phyloP scores from a whole-genome alignment of 2,888 invertebrate genomes.

The Ptilodon capucinus region DNA sequence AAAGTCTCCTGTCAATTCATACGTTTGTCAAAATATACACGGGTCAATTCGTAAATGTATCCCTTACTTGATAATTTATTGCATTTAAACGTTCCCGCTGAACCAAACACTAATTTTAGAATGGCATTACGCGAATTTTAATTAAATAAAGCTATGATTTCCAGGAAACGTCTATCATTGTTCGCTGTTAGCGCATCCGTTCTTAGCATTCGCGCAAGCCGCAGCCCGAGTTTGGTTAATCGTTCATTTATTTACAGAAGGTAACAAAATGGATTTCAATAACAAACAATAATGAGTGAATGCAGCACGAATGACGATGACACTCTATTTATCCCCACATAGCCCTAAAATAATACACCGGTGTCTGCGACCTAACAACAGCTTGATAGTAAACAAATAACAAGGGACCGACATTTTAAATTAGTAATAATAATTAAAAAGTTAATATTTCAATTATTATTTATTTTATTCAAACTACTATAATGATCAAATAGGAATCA shows the following conservation, averaged over 20 bases:
- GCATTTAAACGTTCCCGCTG: too few relatives aligned
- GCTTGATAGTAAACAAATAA: background rate
- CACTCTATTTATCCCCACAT: constrained; percentile 45
- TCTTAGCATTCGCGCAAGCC: constrained; percentile 14
- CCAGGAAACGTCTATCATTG: constrained; percentile 24
- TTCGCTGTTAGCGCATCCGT: constrained; percentile 18
- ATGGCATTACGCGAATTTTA: background rate
- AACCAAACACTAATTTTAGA: background rate
- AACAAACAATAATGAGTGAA: constrained; percentile 40
- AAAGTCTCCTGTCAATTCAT: too few relatives aligned
- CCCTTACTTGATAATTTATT: too few relatives aligned
- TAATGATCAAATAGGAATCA: too few relatives aligned
- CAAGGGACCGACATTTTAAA: too few relatives aligned
- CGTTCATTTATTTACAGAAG: constrained; percentile 40
- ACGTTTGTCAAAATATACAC: too few relatives aligned
- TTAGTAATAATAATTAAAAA: too few relatives aligned
- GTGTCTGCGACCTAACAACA: background rate
- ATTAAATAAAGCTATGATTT: constrained; percentile 15
- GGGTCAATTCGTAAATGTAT: too few relatives aligned
- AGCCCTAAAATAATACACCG: background rate
- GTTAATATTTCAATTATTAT: too few relatives aligned
- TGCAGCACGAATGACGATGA: constrained; percentile 53
- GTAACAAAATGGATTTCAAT: constrained; percentile 47
- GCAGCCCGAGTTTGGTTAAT: constrained; percentile 22
- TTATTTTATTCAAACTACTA: too few relatives aligned